Evolutionary conservation across 2,113 vertebrate genomes (phyloP).

Genomic region (Turdus rufiventris): DNA sequence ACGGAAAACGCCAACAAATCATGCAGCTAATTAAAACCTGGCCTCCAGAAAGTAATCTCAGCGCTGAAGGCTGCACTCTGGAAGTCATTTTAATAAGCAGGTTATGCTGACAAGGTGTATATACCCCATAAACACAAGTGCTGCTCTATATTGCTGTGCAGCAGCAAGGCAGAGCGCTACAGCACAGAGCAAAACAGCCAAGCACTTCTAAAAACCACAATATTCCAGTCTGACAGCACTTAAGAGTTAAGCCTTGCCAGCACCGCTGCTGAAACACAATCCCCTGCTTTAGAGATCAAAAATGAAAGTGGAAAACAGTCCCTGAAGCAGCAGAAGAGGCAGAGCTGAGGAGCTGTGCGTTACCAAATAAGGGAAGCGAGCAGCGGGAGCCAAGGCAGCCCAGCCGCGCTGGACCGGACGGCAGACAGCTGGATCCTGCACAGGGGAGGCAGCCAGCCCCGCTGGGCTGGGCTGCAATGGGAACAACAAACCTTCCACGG

Average conservation of each 20-base stretch:
- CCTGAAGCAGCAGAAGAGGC: slow-evolving; percentile 37
- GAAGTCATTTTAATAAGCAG: not conserved
- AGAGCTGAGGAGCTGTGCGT: slow-evolving; percentile 49
- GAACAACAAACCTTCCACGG: not conserved
- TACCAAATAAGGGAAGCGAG: slow-evolving; percentile 88
- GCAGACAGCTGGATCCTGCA: slow-evolving; percentile 40
- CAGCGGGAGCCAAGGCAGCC: slow-evolving; percentile 29
- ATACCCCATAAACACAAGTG: not conserved
- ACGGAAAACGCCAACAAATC: not conserved
- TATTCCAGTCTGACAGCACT: not conserved
- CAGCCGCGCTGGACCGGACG: not conserved
- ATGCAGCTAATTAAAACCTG: not conserved
- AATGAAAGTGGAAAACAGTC: slow-evolving; percentile 41
- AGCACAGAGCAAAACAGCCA: not conserved
- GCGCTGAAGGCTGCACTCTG: not conserved
- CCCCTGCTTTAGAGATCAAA: not conserved
- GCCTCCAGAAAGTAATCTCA: not conserved
- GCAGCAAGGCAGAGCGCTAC: not conserved
- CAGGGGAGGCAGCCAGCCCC: not conserved
- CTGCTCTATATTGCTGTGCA: not conserved
- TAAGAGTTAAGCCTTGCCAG: not conserved
- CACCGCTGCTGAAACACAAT: not conserved
- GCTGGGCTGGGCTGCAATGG: not conserved
- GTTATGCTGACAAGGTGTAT: not conserved
- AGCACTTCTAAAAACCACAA: not conserved